Percentiles rank a stretch among this genome's conserved stretches.
phyloP scores from a whole-genome alignment of 2,113 vertebrate genomes.

The Diphyllodes magnificus region DNA sequence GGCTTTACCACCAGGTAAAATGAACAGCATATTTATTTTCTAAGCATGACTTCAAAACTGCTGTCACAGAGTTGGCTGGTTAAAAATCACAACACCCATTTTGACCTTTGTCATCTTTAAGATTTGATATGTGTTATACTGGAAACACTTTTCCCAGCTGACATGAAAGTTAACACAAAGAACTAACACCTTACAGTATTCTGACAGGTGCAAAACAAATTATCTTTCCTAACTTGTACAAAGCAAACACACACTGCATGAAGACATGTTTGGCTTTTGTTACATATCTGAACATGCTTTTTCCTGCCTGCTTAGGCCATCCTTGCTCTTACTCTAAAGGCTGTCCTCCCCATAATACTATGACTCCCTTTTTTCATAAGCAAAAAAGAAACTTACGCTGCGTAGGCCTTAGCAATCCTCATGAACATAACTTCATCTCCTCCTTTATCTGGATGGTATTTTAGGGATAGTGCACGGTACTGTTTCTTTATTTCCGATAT shows the following conservation, averaged over 20 bases:
- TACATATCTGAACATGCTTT: background rate
- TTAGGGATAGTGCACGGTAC: slow-evolving; percentile 88
- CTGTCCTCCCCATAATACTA: background rate
- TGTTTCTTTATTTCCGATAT: slow-evolving; percentile 94
- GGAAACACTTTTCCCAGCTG: background rate
- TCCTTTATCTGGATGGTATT: slow-evolving; percentile 95
- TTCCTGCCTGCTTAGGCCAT: background rate
- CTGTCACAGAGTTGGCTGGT: background rate
- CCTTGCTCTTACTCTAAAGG: background rate
- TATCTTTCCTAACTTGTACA: background rate
- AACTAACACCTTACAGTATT: background rate
- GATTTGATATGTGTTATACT: background rate
- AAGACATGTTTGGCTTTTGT: background rate
- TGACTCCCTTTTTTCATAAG: background rate
- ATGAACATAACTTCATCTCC: slow-evolving; percentile 95
- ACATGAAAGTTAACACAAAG: background rate
- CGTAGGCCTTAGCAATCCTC: slow-evolving; percentile 95
- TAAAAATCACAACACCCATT: background rate
- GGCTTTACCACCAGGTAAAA: background rate
- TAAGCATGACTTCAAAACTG: background rate
- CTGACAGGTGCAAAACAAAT: background rate
- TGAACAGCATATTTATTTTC: background rate
- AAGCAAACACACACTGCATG: background rate
- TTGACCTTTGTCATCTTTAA: background rate
- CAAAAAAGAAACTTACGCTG: slow-evolving; percentile 82